These are phyloP conservation scores for Mallotus villosus DNA, from an alignment of 2,797 vertebrate genomes.

Conservation along the genomic window DNA sequence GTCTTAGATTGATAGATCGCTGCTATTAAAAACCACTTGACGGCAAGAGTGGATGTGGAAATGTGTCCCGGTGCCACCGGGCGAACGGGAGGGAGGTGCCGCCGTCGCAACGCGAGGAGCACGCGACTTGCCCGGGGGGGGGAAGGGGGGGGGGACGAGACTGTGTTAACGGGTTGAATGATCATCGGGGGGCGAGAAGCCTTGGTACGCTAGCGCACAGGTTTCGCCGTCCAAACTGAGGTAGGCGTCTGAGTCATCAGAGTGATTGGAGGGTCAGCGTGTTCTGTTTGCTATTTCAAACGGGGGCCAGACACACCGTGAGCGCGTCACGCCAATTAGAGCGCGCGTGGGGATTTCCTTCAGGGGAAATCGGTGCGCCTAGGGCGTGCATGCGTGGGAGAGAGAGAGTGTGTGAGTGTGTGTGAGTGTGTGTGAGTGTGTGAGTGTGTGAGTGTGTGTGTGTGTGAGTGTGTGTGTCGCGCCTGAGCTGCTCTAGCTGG, in stretches of 20 bases:
- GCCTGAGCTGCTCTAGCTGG: slow-evolving; percentile 9
- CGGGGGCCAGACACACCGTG: neutral
- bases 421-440: slow-evolving; percentile 14
- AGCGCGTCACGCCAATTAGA: neutral
- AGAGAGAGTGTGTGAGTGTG: too few relatives aligned
- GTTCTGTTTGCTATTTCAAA: slow-evolving; percentile 7
- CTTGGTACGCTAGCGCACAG: slow-evolving; percentile 20
- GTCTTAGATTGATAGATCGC: slow-evolving; percentile 63
- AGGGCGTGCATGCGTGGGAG: neutral
- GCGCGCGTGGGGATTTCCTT: too few relatives aligned
- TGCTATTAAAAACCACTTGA: slow-evolving; percentile 48
- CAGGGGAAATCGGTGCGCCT: neutral
- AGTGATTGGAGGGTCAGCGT: slow-evolving; percentile 33
- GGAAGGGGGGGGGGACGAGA: neutral
- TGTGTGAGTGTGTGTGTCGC: slow-evolving; percentile 17
- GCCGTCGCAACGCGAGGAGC: neutral
- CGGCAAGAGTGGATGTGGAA: slow-evolving; percentile 13
- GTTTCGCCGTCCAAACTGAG: slow-evolving; percentile 10
- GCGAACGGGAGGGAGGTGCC: too few relatives aligned
- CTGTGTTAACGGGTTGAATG: slow-evolving; percentile 8
- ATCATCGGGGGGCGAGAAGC: slow-evolving; percentile 28
- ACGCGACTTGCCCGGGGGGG: neutral
- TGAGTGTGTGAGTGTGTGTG: slow-evolving; percentile 6
- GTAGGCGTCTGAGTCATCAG: slow-evolving; percentile 38
- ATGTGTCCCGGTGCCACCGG: neutral